Base-by-base conservation (phyloP, 2,113 vertebrate species). In the Cyrtonyx montezumae region DNA sequence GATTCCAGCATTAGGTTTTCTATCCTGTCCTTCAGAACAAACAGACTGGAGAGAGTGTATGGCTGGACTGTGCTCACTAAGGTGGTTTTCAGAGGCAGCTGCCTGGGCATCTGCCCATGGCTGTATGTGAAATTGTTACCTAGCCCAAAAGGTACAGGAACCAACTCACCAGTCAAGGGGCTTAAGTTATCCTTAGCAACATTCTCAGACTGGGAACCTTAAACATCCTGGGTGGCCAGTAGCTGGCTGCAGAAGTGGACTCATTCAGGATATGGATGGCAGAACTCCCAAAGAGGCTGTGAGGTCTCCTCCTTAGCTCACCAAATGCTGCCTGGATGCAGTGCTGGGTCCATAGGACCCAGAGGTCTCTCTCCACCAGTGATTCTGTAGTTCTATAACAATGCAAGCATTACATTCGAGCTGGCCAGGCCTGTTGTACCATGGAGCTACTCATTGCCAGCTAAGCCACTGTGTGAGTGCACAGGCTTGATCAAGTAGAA, bases 401-500 rank as follows among this genome's bases (percentile, higher is more conserved):
- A 28, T 2, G 21, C 18, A 22, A 53, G 43, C 30, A 36, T 8
- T 3, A 0, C 3, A 5, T 37, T 68, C 37, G 28, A 68, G 19
- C 18, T 43, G 51, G 30, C 11, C 74, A 71, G 37, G 30, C 6
- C 49, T 61, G 8, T 71, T 53, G 37, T 43, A 8, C 66, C 17
- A 4, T 3, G 14, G 59, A 92, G 43, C 6, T 49, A 4, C 9
- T 4, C 2, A 0, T 26, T 61, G 43, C 20, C 62, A 51, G 28
- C 45, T 1, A 2, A 68, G 77, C 18, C 67, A 23, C 14, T 6
- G 0, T 7, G 4, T 11, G 25, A 13, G 48, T 46, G 15, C 22
- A 2, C 0, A 4, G 26, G 53, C 30, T n/a, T 43, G 46, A n/a
- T 32, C 66, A 48, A 48, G 69, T 43, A 59, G 32, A 62, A 65